Evolutionary conservation across 2,888 invertebrate species (phyloP), one percentile per base, ranked within the genome.

Genomic region (Drosophila prolongata): DNA sequence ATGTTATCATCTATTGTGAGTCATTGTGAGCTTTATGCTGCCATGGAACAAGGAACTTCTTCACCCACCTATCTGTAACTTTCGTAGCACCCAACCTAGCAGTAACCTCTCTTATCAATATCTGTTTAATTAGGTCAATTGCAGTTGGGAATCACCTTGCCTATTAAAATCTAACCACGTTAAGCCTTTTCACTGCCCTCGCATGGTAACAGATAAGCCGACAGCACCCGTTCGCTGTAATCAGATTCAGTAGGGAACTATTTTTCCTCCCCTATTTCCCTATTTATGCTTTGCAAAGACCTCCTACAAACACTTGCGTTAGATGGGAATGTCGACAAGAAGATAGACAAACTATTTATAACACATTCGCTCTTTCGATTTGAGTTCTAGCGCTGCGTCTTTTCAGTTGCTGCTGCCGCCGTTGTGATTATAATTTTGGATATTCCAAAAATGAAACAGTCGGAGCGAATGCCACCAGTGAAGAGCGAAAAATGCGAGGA

Each of bases 261-360:
- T 43, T 43, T 10, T 10, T 9, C 16, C 8, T 6, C 16, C 14
- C 11, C 0, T 6, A 27, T 38, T 19, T 14, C 13, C 8, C n/a
- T n/a, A 19, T 38, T 5, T 3, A 34, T 61, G 27, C 40, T 30
- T 9, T 37, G 37, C 30, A 46, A 46, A 58, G 44, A 38, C 71
- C 67, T 74, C 68, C 57, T 60, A 60, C 47, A 53, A 40, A 8
- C 54, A 35, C 13, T 43, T 27, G 13, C 14, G 37, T 38, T 44
- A 38, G 27, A 46, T 16, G 46, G 62, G 46, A 65, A 61, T 47
- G 46, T 9, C 46, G 65, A 16, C 46, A 59, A 67, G 56, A 75
- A 35, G 49, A 49, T 35, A 61, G 75, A 72, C 69, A 56, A 83
- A 86, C 83, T 83, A 83, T 83, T 86, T 83, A 79, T 83, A 83